These are phyloP conservation scores for Drosophila punjabiensis DNA, from an alignment of 1,140 invertebrate genomes.

Conservation along the genomic window DNA sequence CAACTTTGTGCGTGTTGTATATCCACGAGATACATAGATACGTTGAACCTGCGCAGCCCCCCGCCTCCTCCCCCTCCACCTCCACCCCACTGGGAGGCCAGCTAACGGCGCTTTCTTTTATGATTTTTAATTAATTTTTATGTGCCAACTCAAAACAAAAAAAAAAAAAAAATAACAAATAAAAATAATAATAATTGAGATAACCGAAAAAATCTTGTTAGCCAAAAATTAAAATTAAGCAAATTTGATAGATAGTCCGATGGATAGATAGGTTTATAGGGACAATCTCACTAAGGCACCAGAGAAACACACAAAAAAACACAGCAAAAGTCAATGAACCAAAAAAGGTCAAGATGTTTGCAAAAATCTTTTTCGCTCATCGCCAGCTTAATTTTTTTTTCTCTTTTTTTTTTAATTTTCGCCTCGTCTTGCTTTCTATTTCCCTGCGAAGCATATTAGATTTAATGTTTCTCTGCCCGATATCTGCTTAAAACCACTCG, in stretches of 20 bases:
- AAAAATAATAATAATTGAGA: neutral
- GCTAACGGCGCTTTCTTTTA: constrained; percentile 70
- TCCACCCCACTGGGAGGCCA: constrained; percentile 24
- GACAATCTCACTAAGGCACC: constrained; percentile 17
- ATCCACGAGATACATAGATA: constrained; percentile 72
- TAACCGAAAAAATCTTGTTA: constrained; percentile 62
- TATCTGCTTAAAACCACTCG: constrained; percentile 4
- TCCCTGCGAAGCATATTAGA: constrained; percentile 47
- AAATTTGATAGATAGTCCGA: constrained; percentile 72
- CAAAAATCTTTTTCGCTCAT: constrained; percentile 57
- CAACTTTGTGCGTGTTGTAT: constrained; percentile 72
- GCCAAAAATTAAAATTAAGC: constrained; percentile 56
- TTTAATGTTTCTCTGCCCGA: constrained; percentile 48
- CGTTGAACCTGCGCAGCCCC: constrained; percentile 58
- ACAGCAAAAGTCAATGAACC: constrained; percentile 67
- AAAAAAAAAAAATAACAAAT: neutral
- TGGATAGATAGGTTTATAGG: constrained; percentile 50
- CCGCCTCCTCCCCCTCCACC: no score
- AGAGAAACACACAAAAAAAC: constrained; percentile 9
- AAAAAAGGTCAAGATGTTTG: constrained; percentile 72
- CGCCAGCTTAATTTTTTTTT: constrained; percentile 30
- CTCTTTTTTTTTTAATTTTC: constrained; percentile 27
- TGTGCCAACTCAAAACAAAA: constrained; percentile 33
- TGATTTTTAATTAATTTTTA: constrained; percentile 77
- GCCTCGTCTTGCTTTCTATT: constrained; percentile 44